Evolutionary conservation across 2,113 vertebrate species (phyloP).

Genomic region (Neolamprologus brichardi): DNA sequence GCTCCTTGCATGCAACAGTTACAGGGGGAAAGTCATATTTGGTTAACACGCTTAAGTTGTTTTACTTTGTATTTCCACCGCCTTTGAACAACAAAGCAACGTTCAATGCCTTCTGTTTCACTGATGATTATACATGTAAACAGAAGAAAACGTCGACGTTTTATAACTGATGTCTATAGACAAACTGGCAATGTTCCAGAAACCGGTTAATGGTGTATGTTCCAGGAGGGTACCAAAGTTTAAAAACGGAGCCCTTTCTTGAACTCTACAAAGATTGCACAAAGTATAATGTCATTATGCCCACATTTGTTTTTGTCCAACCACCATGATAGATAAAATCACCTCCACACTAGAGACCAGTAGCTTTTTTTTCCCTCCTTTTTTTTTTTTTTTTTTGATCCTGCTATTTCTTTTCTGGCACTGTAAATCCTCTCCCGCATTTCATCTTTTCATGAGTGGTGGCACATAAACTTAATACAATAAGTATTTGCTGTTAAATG

Average conservation of each 20-base stretch:
- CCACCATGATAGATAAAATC: neutral
- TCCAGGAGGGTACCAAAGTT: neutral
- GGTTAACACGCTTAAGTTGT: neutral
- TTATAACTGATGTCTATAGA: neutral
- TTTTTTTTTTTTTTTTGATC: rapidly evolving
- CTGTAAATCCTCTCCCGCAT: neutral
- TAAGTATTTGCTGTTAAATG: neutral
- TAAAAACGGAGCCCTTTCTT: neutral
- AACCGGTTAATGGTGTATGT: neutral
- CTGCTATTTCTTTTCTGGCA: neutral
- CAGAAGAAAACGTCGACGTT: neutral
- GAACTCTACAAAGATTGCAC: neutral
- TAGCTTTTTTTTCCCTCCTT: rapidly evolving
- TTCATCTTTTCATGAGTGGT: neutral
- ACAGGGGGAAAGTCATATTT: neutral
- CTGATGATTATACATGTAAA: neutral
- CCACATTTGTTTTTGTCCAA: neutral
- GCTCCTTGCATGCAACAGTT: neutral
- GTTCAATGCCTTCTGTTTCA: neutral
- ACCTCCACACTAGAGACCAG: neutral
- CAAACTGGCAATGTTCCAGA: neutral
- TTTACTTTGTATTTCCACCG: neutral
- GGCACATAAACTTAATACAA: neutral
- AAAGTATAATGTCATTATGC: neutral
- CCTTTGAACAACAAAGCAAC: neutral